phyloP scores from a whole-genome alignment of 30 jellyfish, hydroid and myxozoan genomes.

The Cassiopea andromeda region DNA sequence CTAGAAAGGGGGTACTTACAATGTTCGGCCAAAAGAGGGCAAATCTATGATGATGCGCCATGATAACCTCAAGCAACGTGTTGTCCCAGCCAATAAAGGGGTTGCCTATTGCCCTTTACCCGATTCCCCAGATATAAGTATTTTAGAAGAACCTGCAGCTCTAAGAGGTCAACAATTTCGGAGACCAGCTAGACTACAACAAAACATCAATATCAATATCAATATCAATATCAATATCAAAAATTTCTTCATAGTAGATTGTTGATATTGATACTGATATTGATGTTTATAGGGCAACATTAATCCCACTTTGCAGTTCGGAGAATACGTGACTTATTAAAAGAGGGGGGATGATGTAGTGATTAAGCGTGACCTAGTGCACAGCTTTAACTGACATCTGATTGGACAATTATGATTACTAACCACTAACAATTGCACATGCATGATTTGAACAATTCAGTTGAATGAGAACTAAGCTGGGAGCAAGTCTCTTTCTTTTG shows the following conservation, averaged over 20 bases:
- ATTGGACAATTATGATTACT: not conserved
- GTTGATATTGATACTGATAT: too few relatives aligned
- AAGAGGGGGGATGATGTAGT: not conserved
- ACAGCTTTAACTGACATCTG: not conserved
- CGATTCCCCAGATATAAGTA: not conserved
- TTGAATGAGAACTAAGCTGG: too few relatives aligned
- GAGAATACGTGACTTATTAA: not conserved
- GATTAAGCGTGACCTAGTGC: not conserved
- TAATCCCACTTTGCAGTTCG: not conserved
- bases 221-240: too few relatives aligned
- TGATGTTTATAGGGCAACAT: too few relatives aligned
- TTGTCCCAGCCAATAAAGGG: constrained; percentile 4
- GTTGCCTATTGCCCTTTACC: not conserved
- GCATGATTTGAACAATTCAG: too few relatives aligned
- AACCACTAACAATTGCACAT: too few relatives aligned
- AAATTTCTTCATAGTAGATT: too few relatives aligned
- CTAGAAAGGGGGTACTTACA: too few relatives aligned
- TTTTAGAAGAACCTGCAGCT: constrained; percentile 3
- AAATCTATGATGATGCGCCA: not conserved
- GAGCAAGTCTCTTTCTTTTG: too few relatives aligned
- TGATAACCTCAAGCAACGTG: not conserved
- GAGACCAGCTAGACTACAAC: not conserved
- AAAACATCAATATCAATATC: too few relatives aligned
- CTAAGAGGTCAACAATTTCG: not conserved
- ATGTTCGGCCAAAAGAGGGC: not conserved